Evolutionary conservation across 2,113 vertebrate genomes (phyloP), one percentile per base, ranked within the genome.

Genomic region (Psilopogon haemacephalus): DNA sequence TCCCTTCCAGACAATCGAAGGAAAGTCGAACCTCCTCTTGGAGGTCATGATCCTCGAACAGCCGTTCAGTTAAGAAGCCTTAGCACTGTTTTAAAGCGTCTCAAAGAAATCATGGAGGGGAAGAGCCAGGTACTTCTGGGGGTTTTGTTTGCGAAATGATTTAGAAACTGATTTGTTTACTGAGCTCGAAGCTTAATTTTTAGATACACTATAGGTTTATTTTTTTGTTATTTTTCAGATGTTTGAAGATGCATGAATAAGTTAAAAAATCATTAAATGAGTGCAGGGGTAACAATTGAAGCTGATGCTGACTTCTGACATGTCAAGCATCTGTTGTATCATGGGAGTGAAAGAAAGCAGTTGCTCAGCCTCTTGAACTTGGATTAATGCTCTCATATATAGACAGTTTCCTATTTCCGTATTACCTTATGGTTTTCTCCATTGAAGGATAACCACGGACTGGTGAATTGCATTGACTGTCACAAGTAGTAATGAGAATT

Each of bases 61-160:
- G 99, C 99, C 12, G 99, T 99, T 90, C 99, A 99, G 76, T 97
- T 99, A 40, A 98, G 99, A 84, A 98, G 98, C 80, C 98, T 98
- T 90, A 98, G 97, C 92, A 99, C 99, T 4, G 99, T 99, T 52
- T 97, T 99, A 92, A 99, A 99, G 96, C 98, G 99, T 44, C 98
- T 99, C 75, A 99, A 99, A 96, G 99, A 99, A 95, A 99, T 99
- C 92, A 99, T 99, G 99, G 99, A 99, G 94, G 99, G 99, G 65
- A 99, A 98, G 97, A 99, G 99, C 91, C 99, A 99, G 99, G 99
- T 99, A 98, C 44, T 89, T 6, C 17, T 38, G 40, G 33, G 35
- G 15, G 20, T 63, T 80, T 90, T 90, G 20, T 46, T 40, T 50
- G 32, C n/a, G 15, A 58, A 80, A 35, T 64, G 20, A 4, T 65